phyloP scores from a whole-genome alignment of 2,888 invertebrate genomes.

The Nasonovia ribisnigri region DNA sequence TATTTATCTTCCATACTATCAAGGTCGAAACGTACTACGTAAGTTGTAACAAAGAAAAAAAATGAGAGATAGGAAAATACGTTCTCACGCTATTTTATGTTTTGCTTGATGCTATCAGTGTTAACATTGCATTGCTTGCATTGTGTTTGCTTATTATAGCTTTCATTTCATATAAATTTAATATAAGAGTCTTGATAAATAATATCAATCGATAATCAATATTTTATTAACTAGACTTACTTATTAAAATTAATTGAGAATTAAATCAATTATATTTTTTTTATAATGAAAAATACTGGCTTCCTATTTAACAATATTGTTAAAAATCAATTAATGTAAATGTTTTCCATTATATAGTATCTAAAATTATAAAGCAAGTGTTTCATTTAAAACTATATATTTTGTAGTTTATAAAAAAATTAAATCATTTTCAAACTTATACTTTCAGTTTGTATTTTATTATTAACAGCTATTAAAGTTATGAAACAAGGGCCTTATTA shows the following conservation, averaged over 20 bases:
- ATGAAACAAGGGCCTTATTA: background rate
- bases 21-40: constrained; percentile 72
- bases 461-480: background rate
- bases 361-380: no score
- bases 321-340: background rate
- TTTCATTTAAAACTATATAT: no score
- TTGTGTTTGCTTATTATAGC: constrained; percentile 21
- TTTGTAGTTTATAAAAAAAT: no score
- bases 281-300: background rate
- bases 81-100: constrained; percentile 12
- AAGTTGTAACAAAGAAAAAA: constrained; percentile 63
- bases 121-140: constrained; percentile 34
- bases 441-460: no score
- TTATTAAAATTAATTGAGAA: background rate
- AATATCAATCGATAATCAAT: background rate
- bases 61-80: constrained; percentile 30
- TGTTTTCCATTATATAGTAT: background rate
- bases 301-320: background rate
- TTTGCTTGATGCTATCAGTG: constrained; percentile 20
- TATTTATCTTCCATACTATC: constrained; percentile 74
- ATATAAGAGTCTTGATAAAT: constrained; percentile 19
- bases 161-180: constrained; percentile 33
- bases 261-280: background rate
- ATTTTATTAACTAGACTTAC: background rate
- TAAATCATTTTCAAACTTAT: no score